Evolutionary conservation across 2,113 vertebrate species (phyloP).

Genomic region (Syrrhaptes paradoxus): DNA sequence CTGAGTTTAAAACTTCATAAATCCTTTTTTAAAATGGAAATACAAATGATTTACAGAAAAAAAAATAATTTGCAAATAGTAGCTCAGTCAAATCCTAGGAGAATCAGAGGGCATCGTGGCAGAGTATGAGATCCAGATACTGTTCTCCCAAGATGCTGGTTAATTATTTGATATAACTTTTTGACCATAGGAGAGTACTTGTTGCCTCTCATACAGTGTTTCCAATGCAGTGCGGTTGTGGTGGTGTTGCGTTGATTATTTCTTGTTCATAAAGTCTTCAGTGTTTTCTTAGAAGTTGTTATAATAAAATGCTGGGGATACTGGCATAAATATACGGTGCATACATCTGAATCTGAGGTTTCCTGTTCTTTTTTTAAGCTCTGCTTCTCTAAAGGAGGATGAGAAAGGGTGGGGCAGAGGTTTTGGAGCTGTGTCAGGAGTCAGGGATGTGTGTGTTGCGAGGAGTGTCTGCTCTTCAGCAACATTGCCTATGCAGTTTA

Average conservation of each 20-base stretch:
- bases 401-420: not conserved
- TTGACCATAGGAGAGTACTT: not conserved
- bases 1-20: not conserved
- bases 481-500: rapidly evolving
- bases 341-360: not conserved
- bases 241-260: not conserved
- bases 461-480: not conserved
- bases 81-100: not conserved
- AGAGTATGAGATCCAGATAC: not conserved
- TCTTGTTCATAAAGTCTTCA: not conserved
- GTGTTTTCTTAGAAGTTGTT: not conserved
- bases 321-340: not conserved
- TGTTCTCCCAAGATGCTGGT: not conserved
- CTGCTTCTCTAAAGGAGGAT: not conserved
- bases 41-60: not conserved
- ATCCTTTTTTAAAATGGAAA: not conserved
- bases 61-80: not conserved
- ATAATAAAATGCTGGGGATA: not conserved
- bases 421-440: not conserved
- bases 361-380: not conserved
- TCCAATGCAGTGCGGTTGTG: rapidly evolving
- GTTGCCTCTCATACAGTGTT: not conserved
- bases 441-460: not conserved
- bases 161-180: not conserved
- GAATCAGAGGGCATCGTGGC: not conserved